Evolutionary conservation across 2,113 vertebrate genomes (phyloP).

Genomic region (Neogobius melanostomus): DNA sequence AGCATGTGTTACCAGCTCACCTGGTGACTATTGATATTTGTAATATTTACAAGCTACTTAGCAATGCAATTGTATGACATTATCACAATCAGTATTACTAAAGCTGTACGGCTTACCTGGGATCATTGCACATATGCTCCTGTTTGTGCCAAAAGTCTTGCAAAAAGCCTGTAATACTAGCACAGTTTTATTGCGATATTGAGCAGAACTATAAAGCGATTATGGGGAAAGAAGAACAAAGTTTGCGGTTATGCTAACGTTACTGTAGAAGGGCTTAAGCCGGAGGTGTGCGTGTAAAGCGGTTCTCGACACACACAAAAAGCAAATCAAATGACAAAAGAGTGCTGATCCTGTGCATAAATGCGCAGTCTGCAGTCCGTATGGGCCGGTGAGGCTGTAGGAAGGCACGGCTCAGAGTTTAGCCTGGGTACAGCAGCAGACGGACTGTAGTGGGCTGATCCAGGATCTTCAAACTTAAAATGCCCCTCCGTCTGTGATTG

Average conservation of each 20-base stretch:
- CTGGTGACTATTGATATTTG: neutral
- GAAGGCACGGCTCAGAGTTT: conserved; percentile 2
- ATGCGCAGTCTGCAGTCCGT: neutral
- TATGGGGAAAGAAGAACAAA: conserved; percentile 9
- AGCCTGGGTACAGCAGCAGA: neutral
- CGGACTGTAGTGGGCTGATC: neutral
- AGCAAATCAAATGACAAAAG: neutral
- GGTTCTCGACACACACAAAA: neutral
- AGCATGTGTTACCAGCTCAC: neutral
- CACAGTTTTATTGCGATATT: neutral
- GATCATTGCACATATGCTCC: neutral
- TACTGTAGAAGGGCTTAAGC: conserved; percentile 17
- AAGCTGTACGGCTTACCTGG: neutral
- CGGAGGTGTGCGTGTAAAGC: neutral
- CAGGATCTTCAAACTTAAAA: conserved; percentile 60
- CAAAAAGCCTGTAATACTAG: neutral
- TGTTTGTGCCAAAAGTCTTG: neutral
- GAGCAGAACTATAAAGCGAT: neutral
- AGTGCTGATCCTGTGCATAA: neutral
- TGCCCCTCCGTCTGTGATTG: conserved; percentile 58
- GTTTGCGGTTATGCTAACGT: conserved; percentile 15
- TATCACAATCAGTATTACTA: neutral
- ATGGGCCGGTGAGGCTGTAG: neutral
- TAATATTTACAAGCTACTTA: neutral
- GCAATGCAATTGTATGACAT: neutral